These are phyloP conservation scores for Hoplodrina ambigua DNA, from an alignment of 2,888 invertebrate species.

Conservation along the genomic window DNA sequence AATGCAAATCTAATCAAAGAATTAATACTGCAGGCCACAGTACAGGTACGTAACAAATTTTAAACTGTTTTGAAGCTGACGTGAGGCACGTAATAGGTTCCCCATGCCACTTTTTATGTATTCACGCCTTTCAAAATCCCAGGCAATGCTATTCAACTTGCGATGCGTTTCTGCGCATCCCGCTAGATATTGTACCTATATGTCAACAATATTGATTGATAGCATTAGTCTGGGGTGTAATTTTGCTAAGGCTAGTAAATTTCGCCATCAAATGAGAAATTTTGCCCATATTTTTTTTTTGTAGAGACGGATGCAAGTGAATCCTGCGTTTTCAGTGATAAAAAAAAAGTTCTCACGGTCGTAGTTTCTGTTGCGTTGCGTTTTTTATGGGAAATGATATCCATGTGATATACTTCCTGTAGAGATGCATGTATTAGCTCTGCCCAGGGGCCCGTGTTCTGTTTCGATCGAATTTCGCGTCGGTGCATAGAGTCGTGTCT, in stretches of 20 bases:
- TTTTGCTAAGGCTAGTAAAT: slow-evolving; percentile 78
- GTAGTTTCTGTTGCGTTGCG: slow-evolving; percentile 68
- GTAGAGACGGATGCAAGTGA: slow-evolving; percentile 77
- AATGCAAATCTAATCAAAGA: slow-evolving; percentile 71
- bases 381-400: slow-evolving; percentile 69
- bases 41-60: slow-evolving; percentile 72
- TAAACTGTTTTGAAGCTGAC: slow-evolving; percentile 67
- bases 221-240: slow-evolving; percentile 64
- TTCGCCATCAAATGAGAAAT: slow-evolving; percentile 74
- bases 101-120: slow-evolving; percentile 81
- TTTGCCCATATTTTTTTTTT: slow-evolving; percentile 72
- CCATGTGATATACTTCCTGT: slow-evolving; percentile 80
- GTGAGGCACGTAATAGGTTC: slow-evolving; percentile 79
- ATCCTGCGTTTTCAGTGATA: slow-evolving; percentile 66
- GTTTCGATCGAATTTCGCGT: slow-evolving; percentile 59
- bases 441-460: slow-evolving; percentile 57
- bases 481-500: slow-evolving; percentile 52
- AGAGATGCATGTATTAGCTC: slow-evolving; percentile 68
- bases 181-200: slow-evolving; percentile 68
- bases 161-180: slow-evolving; percentile 81
- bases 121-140: slow-evolving; percentile 80
- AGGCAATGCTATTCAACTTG: slow-evolving; percentile 73
- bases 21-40: slow-evolving; percentile 60
- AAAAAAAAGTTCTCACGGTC: slow-evolving; percentile 85
- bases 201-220: slow-evolving; percentile 66